Evolutionary conservation across 92 coral and sea anemone species (phyloP), one percentile per base, ranked within the genome.

Genomic region (Galaxea fascicularis): DNA sequence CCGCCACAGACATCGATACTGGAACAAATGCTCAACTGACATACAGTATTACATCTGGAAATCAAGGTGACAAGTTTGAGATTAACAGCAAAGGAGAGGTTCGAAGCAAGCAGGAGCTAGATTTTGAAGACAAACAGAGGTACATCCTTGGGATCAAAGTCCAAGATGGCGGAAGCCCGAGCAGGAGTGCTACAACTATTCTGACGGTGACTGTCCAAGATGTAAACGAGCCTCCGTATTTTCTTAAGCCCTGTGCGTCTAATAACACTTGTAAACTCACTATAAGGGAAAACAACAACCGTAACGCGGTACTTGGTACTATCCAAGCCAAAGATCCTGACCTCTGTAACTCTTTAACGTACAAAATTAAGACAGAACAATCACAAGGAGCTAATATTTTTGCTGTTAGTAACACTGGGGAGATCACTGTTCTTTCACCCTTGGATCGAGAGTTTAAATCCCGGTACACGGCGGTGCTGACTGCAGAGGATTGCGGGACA

Each of bases 371-470:
- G 20, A 85, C 84, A 25, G 87, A 74, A 3, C 94, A 90, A 45
- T 91, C 95, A 0, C 93, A 89, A 25, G 83, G 81, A 11, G 60
- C 79, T 1, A 62, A 56, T 20, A 88, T 84, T 8, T 89, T 97
- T 54, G 79, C 74, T 4, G 91, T 97, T 17, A 77, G 82, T 47
- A 60, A 62, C 65, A 77, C 65, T 18, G 98, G 98, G 0, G 27
- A 76, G 49, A 83, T 97, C 27, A 64, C 76, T 7, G 86, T 93
- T 16, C 49, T 24, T 7, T 73, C 82, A 30, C 21, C 17, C 17
- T 82, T 97, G 15, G 99, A 97, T 67, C 95, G 99, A 10, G 99
- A 97, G 60, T 77, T 77, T 0, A 86, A 80, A 67, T 80, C 92
- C 20, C 77, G 64, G 18, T 97, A 94, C 80, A 88, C 77, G 15